Percentiles rank a stretch among this genome's conserved stretches.
Conservation (phyloP, 2,113 vertebrate species). For the Hymenochirus boettgeri region DNA sequence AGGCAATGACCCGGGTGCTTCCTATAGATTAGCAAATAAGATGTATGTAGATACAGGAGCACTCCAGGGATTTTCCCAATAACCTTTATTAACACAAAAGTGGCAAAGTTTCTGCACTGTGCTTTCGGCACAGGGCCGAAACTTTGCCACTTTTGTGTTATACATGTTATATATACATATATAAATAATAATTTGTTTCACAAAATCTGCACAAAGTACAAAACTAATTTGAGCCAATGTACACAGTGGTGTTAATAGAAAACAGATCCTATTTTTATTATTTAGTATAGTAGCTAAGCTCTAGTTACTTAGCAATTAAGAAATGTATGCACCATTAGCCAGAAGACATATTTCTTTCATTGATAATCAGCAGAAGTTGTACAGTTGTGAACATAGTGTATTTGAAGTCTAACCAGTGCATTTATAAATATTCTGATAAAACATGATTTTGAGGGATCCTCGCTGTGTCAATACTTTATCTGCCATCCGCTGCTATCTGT, state of each 20-base stretch:
- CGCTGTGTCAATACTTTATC: constrained; percentile 75
- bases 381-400: constrained; percentile 47
- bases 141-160: too few species aligned
- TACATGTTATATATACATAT: too few species aligned
- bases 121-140: too few species aligned
- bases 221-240: constrained; percentile 73
- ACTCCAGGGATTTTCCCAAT: too few species aligned
- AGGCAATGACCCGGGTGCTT: too few species aligned
- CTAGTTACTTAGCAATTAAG: constrained; percentile 73
- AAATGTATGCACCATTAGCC: constrained; percentile 79
- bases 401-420: constrained; percentile 55
- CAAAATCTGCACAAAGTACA: constrained; percentile 83
- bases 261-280: constrained; percentile 75
- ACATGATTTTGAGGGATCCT: constrained; percentile 28
- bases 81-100: too few species aligned
- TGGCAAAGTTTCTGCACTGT: too few species aligned
- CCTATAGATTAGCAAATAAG: too few species aligned
- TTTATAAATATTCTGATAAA: constrained; percentile 47
- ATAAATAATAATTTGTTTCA: constrained; percentile 75
- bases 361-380: constrained; percentile 65
- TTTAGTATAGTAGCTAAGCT: constrained; percentile 75
- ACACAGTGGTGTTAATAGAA: constrained; percentile 81
- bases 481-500: constrained; percentile 75
- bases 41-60: too few species aligned
- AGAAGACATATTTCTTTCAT: constrained; percentile 63